Conservation (phyloP, 2,113 vertebrate genomes). For the Tauraco erythrolophus region DNA sequence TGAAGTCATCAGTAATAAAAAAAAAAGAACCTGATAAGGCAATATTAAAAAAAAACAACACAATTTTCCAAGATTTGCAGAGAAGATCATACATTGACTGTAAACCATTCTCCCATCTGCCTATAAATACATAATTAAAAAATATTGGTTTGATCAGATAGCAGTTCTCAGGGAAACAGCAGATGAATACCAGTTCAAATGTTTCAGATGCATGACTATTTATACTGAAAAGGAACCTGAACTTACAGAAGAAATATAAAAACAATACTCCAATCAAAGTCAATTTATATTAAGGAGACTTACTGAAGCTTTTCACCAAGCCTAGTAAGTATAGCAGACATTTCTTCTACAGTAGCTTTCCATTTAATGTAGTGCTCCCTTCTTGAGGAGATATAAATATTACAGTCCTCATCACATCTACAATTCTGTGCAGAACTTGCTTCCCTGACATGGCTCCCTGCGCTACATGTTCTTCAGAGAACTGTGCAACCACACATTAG, state of each 20-base stretch:
- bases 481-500: not conserved
- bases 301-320: not conserved
- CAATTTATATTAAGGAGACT: not conserved
- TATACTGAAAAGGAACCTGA: constrained; percentile 68
- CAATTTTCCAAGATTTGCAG: constrained; percentile 72
- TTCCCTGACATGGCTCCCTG: not conserved
- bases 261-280: constrained; percentile 41
- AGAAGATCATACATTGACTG: constrained; percentile 69
- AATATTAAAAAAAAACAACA: constrained; percentile 69
- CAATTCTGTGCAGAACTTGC: not conserved
- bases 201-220: constrained; percentile 63
- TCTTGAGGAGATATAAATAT: constrained; percentile 5
- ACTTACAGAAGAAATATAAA: constrained; percentile 54
- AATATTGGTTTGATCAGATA: constrained; percentile 81
- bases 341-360: constrained; percentile 11
- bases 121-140: constrained; percentile 79
- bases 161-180: constrained; percentile 58
- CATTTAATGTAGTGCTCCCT: not conserved
- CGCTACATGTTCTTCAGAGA: fast-evolving
- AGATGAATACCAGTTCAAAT: constrained; percentile 73
- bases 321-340: not conserved
- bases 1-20: constrained; percentile 85
- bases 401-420: not conserved
- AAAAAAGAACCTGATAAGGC: constrained; percentile 74
- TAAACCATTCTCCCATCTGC: constrained; percentile 76